Evolutionary conservation across 2,888 invertebrate genomes (phyloP).

Genomic region (Drosophila seclusa): DNA sequence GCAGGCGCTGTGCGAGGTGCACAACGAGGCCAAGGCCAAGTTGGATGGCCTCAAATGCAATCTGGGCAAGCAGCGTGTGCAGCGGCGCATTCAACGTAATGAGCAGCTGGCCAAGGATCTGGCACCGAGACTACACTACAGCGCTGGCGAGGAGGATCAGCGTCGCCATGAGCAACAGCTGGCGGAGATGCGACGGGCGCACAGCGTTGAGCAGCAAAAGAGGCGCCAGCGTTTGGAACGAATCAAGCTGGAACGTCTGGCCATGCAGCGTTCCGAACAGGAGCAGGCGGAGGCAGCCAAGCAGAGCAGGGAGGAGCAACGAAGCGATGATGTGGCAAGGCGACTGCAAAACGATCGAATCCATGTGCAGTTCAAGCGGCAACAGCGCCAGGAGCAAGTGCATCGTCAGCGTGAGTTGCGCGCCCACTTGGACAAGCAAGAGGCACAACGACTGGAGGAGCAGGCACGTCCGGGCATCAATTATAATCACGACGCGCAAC

Average conservation of each 20-base stretch:
- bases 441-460: constrained; percentile 63
- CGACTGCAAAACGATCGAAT: constrained; percentile 76
- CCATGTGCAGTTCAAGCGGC: constrained; percentile 55
- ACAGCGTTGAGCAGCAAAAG: constrained; percentile 81
- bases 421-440: constrained; percentile 62
- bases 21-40: constrained; percentile 84
- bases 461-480: constrained; percentile 66
- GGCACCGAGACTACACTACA: constrained; percentile 84
- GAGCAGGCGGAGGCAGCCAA: constrained; percentile 64
- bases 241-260: constrained; percentile 76
- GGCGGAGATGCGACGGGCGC: constrained; percentile 85
- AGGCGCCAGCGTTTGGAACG: constrained; percentile 74
- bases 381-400: constrained; percentile 56
- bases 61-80: constrained; percentile 83
- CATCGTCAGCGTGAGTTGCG: constrained; percentile 46
- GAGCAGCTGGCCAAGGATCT: constrained; percentile 86
- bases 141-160: constrained; percentile 85
- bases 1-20: constrained; percentile 85
- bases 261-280: constrained; percentile 76
- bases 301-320: constrained; percentile 54
- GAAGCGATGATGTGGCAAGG: constrained; percentile 69
- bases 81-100: constrained; percentile 85
- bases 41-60: constrained; percentile 83
- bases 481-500: constrained; percentile 63
- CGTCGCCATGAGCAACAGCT: constrained; percentile 86